Conservation (phyloP, 1,140 invertebrate genomes). For the Conus ventricosus region DNA sequence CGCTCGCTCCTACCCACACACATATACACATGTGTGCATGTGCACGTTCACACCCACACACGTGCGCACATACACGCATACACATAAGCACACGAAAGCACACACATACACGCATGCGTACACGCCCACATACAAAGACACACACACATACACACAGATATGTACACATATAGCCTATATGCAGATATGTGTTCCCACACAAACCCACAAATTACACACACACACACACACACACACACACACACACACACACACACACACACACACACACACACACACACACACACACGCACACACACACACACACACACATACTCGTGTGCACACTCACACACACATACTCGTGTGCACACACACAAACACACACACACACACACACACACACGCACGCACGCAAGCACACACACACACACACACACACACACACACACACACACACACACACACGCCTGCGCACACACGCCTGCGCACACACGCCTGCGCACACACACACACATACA, state of each 20-base stretch:
- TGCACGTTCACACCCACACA: slow-evolving; percentile 15
- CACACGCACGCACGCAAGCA: too few species aligned
- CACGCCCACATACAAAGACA: neutral
- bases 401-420: slow-evolving; percentile 24
- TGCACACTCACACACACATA: slow-evolving; percentile 2
- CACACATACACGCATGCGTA: neutral
- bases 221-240: slow-evolving; percentile 30
- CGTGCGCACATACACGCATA: slow-evolving; percentile 18
- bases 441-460: slow-evolving; percentile 11
- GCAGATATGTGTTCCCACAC: too few species aligned
- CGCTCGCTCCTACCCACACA: too few species aligned
- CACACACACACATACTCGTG: neutral
- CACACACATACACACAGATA: slow-evolving; percentile 3
- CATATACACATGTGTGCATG: neutral
- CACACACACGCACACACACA: slow-evolving; percentile 27
- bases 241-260: neutral
- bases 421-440: slow-evolving; percentile 19
- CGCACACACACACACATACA: neutral
- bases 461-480: neutral
- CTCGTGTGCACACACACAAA: too few species aligned
- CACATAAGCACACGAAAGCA: too few species aligned
- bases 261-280: slow-evolving; percentile 17
- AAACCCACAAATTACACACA: too few species aligned
- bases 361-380: neutral
- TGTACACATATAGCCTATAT: too few species aligned